Conservation (phyloP, 2,888 invertebrate species). For the Microdon myrmicae region DNA sequence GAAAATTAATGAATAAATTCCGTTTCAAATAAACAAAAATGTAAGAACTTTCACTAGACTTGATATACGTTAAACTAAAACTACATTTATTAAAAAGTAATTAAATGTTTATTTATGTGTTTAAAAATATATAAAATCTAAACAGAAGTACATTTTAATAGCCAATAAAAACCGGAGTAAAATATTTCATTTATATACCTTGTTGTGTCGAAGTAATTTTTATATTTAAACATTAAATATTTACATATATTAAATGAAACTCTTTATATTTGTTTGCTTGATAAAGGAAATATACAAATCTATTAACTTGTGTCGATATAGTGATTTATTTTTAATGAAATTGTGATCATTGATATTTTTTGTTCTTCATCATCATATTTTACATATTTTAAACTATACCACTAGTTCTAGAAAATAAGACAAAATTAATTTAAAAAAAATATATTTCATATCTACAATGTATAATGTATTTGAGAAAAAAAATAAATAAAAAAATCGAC, state of each 20-base stretch:
- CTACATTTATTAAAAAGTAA: constrained; percentile 31
- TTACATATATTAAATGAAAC: constrained; percentile 1
- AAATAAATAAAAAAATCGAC: constrained; percentile 13
- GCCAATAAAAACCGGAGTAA: constrained; percentile 50
- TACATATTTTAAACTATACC: constrained; percentile 39
- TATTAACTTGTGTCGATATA: constrained; percentile 14
- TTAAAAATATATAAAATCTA: constrained; percentile 3
- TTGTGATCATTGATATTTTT: constrained; percentile 16
- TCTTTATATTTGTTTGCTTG: constrained; percentile 37
- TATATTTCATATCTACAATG: constrained; percentile 39
- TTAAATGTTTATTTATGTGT: constrained; percentile 27
- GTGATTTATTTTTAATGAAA: constrained; percentile 30
- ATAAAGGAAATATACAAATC: constrained; percentile 34
- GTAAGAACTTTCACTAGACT: constrained; percentile 23
- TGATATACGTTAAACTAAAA: constrained; percentile 28
- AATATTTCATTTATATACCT: constrained; percentile 51
- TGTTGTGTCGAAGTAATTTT: constrained; percentile 47
- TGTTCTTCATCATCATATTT: constrained; percentile 11
- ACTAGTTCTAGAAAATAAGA: constrained; percentile 30
- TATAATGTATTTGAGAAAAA: constrained; percentile 38
- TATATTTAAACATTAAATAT: constrained; percentile 24
- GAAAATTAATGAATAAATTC: no score
- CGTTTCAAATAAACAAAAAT: no score
- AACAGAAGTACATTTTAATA: constrained; percentile 38
- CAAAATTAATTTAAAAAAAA: constrained; percentile 24